Evolutionary conservation across 2,888 invertebrate species (phyloP).

Genomic region (Beris morrisii): DNA sequence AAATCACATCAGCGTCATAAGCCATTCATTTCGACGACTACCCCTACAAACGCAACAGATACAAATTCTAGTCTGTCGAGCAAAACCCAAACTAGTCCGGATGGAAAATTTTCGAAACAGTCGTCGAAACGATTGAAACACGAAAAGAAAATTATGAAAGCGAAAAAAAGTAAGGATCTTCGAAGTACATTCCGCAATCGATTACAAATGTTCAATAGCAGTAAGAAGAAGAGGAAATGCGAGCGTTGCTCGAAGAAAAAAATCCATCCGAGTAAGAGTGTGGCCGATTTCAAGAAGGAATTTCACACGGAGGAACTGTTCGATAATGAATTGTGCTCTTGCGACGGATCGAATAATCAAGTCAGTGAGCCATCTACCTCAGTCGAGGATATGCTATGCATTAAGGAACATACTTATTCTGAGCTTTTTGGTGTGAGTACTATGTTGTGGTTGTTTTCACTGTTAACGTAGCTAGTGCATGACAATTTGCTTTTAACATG

Average conservation of each 20-base stretch:
- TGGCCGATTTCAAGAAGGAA: conserved; percentile 53
- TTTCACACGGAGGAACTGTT: conserved; percentile 43
- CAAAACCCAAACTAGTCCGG: conserved; percentile 29
- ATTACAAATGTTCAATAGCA: conserved; percentile 43
- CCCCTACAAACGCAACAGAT: neutral
- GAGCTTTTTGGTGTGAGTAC: conserved; percentile 52
- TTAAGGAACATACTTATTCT: conserved; percentile 54
- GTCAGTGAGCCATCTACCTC: conserved; percentile 41
- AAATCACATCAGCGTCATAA: conserved; percentile 23
- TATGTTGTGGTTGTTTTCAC: conserved; percentile 23
- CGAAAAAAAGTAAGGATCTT: conserved; percentile 43
- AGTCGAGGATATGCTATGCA: conserved; percentile 44
- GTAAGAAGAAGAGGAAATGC: conserved; percentile 45
- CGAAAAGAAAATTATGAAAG: conserved; percentile 20
- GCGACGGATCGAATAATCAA: conserved; percentile 34
- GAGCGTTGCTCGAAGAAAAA: conserved; percentile 53
- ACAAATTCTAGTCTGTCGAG: neutral
- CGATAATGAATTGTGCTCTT: conserved; percentile 39
- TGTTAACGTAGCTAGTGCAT: too few relatives aligned
- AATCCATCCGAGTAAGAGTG: conserved; percentile 51
- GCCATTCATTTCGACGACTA: neutral
- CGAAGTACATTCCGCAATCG: conserved; percentile 54
- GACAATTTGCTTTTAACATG: too few relatives aligned
- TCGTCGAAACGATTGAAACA: conserved; percentile 22
- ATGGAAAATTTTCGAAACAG: conserved; percentile 46